Conservation (phyloP, 2,888 invertebrate genomes). For the Drosophila peninsularis region DNA sequence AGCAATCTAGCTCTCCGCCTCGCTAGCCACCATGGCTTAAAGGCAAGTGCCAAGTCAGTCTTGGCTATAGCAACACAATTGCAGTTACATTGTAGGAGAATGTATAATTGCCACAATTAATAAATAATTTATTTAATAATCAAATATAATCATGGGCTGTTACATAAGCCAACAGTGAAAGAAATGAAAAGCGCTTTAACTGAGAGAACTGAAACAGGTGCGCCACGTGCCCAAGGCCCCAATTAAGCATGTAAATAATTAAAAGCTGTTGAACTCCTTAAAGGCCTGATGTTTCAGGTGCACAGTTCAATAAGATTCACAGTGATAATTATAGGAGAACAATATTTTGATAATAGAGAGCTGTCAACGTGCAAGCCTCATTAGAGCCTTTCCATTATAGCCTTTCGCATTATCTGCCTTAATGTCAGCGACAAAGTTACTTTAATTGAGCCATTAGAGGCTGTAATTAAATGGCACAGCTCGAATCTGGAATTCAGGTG, state of each 20-base stretch:
- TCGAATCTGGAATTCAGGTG: slow-evolving; percentile 11
- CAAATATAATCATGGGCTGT: slow-evolving; percentile 24
- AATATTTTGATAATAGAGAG: slow-evolving; percentile 1
- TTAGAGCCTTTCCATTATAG: slow-evolving; percentile 21
- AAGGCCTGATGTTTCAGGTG: slow-evolving; percentile 24
- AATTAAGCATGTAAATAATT: slow-evolving; percentile 29
- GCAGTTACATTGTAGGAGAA: slow-evolving; percentile 49
- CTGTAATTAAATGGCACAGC: slow-evolving; percentile 42
- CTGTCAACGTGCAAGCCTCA: slow-evolving; percentile 20
- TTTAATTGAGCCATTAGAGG: slow-evolving; percentile 59
- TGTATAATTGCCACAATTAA: slow-evolving; percentile 56
- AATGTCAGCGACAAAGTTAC: slow-evolving; percentile 9
- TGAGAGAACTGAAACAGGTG: slow-evolving; percentile 54
- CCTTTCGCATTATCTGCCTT: slow-evolving; percentile 21
- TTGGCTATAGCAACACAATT: slow-evolving; percentile 33
- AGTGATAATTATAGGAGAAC: background rate
- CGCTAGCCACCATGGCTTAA: slow-evolving; percentile 11
- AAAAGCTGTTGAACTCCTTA: slow-evolving; percentile 1
- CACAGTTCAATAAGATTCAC: slow-evolving; percentile 24
- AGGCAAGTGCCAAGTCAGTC: slow-evolving; percentile 10
- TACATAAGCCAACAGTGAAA: slow-evolving; percentile 29
- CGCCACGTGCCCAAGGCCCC: slow-evolving; percentile 18
- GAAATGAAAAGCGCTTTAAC: slow-evolving; percentile 7
- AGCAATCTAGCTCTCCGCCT: slow-evolving; percentile 33
- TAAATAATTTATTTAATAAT: slow-evolving; percentile 50